Evolutionary conservation across 23 tunicate genomes (phyloP).

Genomic region (Botrylloides violaceus): DNA sequence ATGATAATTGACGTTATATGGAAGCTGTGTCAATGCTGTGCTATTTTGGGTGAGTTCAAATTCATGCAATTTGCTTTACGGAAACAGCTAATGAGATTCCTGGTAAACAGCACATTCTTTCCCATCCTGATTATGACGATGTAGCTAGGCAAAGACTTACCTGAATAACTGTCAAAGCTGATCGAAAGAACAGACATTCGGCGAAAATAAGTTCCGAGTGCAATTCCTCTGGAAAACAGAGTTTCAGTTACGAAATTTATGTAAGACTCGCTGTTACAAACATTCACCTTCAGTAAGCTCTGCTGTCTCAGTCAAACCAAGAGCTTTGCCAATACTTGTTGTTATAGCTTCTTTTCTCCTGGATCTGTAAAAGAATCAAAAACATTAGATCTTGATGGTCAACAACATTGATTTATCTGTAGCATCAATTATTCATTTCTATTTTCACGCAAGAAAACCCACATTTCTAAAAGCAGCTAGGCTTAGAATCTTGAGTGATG

Average conservation of each 20-base stretch:
- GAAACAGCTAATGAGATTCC: too few relatives aligned
- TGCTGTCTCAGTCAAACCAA: constrained; percentile 32
- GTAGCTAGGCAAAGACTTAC: constrained; percentile 9
- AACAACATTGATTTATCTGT: too few relatives aligned
- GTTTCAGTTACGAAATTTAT: neutral
- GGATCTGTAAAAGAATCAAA: constrained; percentile 13
- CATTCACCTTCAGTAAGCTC: constrained; percentile 29
- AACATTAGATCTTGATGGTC: too few relatives aligned
- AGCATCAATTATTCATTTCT: too few relatives aligned
- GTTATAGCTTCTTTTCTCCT: constrained; percentile 47
- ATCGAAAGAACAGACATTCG: constrained; percentile 55
- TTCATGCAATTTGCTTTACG: too few relatives aligned
- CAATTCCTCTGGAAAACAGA: constrained; percentile 44
- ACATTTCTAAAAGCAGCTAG: too few relatives aligned
- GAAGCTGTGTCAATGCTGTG: too few relatives aligned
- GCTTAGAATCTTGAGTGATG: too few relatives aligned
- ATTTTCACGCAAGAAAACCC: too few relatives aligned
- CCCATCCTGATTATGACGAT: neutral
- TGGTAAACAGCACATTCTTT: too few relatives aligned
- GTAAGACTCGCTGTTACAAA: neutral
- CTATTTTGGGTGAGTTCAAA: too few relatives aligned
- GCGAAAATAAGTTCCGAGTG: constrained; percentile 85
- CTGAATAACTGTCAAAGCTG: constrained; percentile 74
- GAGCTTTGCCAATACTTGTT: constrained; percentile 43
- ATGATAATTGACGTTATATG: too few relatives aligned